A percentile compares a stretch with the other conserved stretches of the same genome.
phyloP scores from a whole-genome alignment of 1,140 invertebrate species.

The Oreohelix idahoensis region DNA sequence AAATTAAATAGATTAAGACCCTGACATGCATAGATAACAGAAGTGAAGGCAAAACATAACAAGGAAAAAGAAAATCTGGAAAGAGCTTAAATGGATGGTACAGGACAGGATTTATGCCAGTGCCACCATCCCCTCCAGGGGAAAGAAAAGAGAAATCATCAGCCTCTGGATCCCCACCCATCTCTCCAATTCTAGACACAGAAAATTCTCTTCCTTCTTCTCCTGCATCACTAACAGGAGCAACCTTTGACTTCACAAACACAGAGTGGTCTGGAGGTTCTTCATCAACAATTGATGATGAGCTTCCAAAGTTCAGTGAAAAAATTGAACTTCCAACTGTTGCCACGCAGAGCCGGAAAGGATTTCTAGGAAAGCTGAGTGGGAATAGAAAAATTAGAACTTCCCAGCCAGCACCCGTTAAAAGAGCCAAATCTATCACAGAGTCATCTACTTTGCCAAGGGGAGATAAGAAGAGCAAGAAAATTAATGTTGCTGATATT shows the following conservation, averaged over 20 bases:
- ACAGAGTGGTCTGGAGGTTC: conserved; percentile 28
- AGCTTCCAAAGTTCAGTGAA: conserved; percentile 45
- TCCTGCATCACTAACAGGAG: conserved; percentile 15
- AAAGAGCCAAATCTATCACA: conserved; percentile 65
- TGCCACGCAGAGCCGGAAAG: conserved; percentile 53
- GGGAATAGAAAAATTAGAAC: conserved; percentile 57
- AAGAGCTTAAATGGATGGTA: too few relatives aligned
- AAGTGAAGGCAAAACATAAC: conserved; percentile 16
- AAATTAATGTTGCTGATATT: conserved; percentile 65
- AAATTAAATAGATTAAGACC: too few relatives aligned
- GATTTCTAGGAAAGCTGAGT: conserved; percentile 63
- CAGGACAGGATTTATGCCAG: too few relatives aligned
- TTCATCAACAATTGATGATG: conserved; percentile 28
- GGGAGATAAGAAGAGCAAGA: conserved; percentile 57
- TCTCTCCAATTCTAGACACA: conserved; percentile 50
- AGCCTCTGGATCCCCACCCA: conserved; percentile 12
- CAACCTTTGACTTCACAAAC: conserved; percentile 16
- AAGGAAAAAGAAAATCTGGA: conserved; percentile 26
- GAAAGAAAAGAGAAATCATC: conserved; percentile 33
- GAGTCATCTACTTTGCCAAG: conserved; percentile 51
- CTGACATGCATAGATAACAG: conserved; percentile 30
- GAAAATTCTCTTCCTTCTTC: conserved; percentile 41
- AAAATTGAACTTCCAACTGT: conserved; percentile 64
- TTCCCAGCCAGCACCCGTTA: conserved; percentile 59
- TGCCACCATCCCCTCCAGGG: conserved; percentile 41